A percentile compares a stretch with the other conserved stretches of the same genome.
phyloP scores from a whole-genome alignment of 2,113 vertebrate species.

The Maccullochella peelii region DNA sequence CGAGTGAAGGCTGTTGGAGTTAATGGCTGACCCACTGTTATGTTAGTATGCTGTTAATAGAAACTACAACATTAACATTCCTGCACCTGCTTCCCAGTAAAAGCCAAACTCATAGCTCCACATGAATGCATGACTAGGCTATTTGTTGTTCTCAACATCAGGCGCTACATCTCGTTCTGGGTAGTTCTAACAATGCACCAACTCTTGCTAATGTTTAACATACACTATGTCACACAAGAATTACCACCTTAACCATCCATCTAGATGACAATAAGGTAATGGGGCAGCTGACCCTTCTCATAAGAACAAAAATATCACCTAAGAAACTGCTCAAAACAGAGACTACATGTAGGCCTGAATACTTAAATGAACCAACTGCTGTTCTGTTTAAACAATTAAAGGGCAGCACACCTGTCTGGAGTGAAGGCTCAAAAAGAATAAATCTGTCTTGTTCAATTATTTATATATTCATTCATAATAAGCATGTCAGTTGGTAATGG shows the following conservation, averaged over 20 bases:
- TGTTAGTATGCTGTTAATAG: conserved; percentile 15
- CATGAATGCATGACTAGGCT: conserved; percentile 2
- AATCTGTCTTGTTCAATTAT: not conserved
- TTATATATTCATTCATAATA: not conserved
- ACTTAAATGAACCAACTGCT: conserved; percentile 5
- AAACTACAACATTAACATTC: conserved; percentile 32
- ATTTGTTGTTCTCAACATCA: not conserved
- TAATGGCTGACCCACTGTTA: conserved; percentile 26
- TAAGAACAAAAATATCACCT: not conserved
- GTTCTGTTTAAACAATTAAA: not conserved
- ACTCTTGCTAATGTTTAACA: not conserved
- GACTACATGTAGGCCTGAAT: not conserved
- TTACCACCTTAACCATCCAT: not conserved
- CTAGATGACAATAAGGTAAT: conserved; percentile 3
- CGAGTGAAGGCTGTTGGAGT: conserved; percentile 1
- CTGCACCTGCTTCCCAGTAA: conserved; percentile 31
- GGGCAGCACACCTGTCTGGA: not conserved
- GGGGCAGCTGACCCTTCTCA: conserved; percentile 2
- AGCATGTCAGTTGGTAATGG: not conserved
- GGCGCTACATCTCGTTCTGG: not conserved
- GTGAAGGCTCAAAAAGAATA: not conserved
- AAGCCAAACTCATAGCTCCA: not conserved
- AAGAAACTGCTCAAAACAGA: not conserved
- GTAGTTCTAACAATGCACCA: not conserved
- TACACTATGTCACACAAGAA: not conserved